phyloP scores from a whole-genome alignment of 1,140 invertebrate species.

The Drosophila ambigua region DNA sequence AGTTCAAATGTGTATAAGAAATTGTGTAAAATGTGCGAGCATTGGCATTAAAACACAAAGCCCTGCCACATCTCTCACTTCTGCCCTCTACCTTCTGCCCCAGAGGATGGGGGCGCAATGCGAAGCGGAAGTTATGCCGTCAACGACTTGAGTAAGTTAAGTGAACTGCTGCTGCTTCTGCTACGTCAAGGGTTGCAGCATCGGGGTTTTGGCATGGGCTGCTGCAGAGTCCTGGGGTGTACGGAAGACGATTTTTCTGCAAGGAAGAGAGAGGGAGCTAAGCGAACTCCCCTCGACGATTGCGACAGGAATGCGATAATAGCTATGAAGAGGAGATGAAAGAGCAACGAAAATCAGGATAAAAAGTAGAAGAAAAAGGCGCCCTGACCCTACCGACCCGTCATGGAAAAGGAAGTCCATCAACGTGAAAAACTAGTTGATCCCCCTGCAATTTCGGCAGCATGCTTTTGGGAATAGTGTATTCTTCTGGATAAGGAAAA shows the following conservation, averaged over 20 bases:
- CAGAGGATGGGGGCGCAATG: slow-evolving; percentile 13
- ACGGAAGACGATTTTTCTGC: not conserved
- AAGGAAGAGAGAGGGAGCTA: not conserved
- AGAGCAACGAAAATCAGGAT: slow-evolving; percentile 34
- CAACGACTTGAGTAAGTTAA: slow-evolving; percentile 81
- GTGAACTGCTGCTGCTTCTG: slow-evolving; percentile 66
- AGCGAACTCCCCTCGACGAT: slow-evolving; percentile 20
- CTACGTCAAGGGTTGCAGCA: slow-evolving; percentile 3
- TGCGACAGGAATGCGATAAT: slow-evolving; percentile 22
- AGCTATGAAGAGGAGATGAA: slow-evolving; percentile 48
- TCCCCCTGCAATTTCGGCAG: not conserved
- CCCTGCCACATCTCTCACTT: slow-evolving; percentile 11
- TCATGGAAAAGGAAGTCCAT: slow-evolving; percentile 26
- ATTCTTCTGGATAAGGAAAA: slow-evolving; percentile 9
- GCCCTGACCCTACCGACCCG: slow-evolving; percentile 7
- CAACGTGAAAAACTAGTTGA: slow-evolving; percentile 43
- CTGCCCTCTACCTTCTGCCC: not conserved
- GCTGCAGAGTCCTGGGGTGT: slow-evolving; percentile 19
- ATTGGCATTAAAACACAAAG: slow-evolving; percentile 77
- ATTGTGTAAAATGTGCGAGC: slow-evolving; percentile 66
- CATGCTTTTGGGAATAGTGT: no score
- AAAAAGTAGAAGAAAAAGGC: slow-evolving; percentile 5
- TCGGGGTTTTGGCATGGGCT: slow-evolving; percentile 12
- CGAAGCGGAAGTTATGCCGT: slow-evolving; percentile 74
- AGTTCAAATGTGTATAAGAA: slow-evolving; percentile 56